Conservation (phyloP, 2,888 invertebrate genomes). For the Strigamia maritima region DNA sequence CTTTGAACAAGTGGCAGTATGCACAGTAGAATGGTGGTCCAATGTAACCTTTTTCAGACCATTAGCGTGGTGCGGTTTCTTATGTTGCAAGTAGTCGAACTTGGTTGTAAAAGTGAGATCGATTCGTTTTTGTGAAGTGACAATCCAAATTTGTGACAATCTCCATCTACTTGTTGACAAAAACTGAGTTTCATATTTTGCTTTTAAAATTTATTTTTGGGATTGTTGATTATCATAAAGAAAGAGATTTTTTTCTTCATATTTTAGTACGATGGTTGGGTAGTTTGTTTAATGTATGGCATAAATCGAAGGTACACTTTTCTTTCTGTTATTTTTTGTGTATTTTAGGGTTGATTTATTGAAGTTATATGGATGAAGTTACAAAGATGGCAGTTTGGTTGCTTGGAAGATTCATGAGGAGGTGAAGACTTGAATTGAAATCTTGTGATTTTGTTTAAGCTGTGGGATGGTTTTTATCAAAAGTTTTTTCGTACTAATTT, state of each 20-base stretch:
- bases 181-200: constrained; percentile 7
- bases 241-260: background rate
- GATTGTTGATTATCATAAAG: background rate
- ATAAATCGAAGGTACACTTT: background rate
- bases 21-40: too few species aligned
- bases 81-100: too few species aligned
- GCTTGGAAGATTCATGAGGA: constrained; percentile 28
- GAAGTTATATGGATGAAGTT: constrained; percentile 15
- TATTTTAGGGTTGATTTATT: background rate
- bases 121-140: too few species aligned
- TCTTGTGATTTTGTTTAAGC: constrained; percentile 16
- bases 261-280: background rate
- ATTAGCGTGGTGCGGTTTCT: too few species aligned
- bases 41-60: too few species aligned
- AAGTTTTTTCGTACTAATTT: constrained; percentile 20
- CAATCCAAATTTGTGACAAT: too few species aligned
- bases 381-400: constrained; percentile 4
- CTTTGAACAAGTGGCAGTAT: too few species aligned
- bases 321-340: background rate
- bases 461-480: constrained; percentile 2
- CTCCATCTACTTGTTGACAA: constrained; percentile 34
- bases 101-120: too few species aligned
- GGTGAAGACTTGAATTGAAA: constrained; percentile 22
- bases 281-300: background rate
- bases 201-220: background rate